Conservation (phyloP, 2,888 invertebrate species). For the Troilus luridus region DNA sequence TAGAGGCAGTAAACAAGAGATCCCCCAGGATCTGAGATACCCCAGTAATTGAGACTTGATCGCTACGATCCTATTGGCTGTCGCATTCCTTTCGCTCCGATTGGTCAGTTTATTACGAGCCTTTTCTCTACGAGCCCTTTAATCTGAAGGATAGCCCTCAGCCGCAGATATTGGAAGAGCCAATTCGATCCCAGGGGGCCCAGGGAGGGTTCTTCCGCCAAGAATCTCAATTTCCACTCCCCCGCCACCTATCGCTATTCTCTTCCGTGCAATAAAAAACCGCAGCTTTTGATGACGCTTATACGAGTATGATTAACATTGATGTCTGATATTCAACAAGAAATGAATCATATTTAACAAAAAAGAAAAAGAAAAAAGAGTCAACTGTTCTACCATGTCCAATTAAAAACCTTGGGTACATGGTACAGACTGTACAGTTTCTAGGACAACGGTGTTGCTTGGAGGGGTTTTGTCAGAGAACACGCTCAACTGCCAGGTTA, state of each 20-base stretch:
- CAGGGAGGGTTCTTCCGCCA: not conserved
- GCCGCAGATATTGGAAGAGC: not conserved
- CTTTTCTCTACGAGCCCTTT: constrained; percentile 55
- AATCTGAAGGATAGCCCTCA: not conserved
- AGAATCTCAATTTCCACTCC: not conserved
- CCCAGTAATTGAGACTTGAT: constrained; percentile 51
- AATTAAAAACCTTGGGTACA: too few species aligned
- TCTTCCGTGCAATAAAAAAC: not conserved
- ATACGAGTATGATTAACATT: too few species aligned
- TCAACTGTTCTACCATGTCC: too few species aligned
- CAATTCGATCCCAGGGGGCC: not conserved
- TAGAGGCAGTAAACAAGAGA: constrained; percentile 45
- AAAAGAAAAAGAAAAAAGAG: too few species aligned
- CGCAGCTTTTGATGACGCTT: not conserved
- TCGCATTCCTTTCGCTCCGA: constrained; percentile 55
- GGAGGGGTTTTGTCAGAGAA: too few species aligned
- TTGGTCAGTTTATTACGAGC: constrained; percentile 58
- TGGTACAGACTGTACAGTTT: too few species aligned
- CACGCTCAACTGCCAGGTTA: too few species aligned
- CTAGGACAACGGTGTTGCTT: too few species aligned
- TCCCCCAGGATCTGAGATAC: constrained; percentile 43
- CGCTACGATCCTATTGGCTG: constrained; percentile 51
- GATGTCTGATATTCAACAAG: too few species aligned
- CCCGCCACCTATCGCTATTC: not conserved
- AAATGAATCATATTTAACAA: too few species aligned